Evolutionary conservation across 35 echinoderm and acorn worm genomes (phyloP).

Genomic region (Stichopus chloronotus): DNA sequence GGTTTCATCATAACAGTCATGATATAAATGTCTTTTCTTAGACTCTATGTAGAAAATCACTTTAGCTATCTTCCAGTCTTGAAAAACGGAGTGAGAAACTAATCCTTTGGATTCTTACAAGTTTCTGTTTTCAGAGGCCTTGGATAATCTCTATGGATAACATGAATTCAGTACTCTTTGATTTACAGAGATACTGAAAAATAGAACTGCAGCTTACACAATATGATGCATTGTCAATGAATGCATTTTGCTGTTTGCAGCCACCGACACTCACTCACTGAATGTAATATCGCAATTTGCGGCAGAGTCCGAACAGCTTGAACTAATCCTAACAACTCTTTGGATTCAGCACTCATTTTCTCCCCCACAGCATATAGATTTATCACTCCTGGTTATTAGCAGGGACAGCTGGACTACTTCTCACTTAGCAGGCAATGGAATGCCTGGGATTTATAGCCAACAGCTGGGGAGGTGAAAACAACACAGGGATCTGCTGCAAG

Average conservation of each 20-base stretch:
- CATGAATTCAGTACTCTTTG: too few species aligned
- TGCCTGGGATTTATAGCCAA: conserved; percentile 53
- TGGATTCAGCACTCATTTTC: conserved; percentile 22
- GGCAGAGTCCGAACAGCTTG: conserved; percentile 37
- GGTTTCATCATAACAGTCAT: too few species aligned
- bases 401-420: conserved; percentile 54
- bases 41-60: too few species aligned
- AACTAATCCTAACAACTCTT: conserved; percentile 21
- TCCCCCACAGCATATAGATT: conserved; percentile 50
- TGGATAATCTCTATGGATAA: too few species aligned
- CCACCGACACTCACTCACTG: not conserved
- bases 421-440: conserved; percentile 52
- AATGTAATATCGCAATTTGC: conserved; percentile 28
- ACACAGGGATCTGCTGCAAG: conserved; percentile 33
- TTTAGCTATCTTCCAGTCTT: too few species aligned
- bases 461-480: conserved; percentile 53
- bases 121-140: too few species aligned
- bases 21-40: too few species aligned
- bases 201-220: too few species aligned
- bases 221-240: too few species aligned
- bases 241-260: conserved; percentile 1
- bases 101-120: too few species aligned
- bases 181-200: too few species aligned
- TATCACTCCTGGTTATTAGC: conserved; percentile 51
- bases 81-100: too few species aligned